These are phyloP conservation scores for Lacerta viridis DNA, from an alignment of 2,797 vertebrate genomes.

Conservation along the genomic window DNA sequence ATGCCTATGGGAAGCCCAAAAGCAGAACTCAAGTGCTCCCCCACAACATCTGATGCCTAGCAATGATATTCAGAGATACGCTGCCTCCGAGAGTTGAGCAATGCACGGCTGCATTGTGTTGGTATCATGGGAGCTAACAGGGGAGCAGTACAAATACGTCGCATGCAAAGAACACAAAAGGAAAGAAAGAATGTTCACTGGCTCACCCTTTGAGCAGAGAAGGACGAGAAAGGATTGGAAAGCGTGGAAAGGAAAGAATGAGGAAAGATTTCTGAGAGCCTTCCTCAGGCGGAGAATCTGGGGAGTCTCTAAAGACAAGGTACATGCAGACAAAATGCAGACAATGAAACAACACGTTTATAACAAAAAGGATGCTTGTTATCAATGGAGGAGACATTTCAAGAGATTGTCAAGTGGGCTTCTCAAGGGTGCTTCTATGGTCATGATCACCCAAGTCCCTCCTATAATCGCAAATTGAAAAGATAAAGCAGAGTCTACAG, in stretches of 20 bases:
- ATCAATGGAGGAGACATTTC: slow-evolving; percentile 32
- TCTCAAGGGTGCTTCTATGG: slow-evolving; percentile 30
- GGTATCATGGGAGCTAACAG: neutral
- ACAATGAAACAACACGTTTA: slow-evolving; percentile 36
- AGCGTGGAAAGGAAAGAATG: slow-evolving; percentile 91
- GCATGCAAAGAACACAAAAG: slow-evolving; percentile 47
- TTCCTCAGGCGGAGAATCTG: slow-evolving; percentile 87
- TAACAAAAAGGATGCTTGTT: slow-evolving; percentile 27
- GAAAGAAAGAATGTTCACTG: slow-evolving; percentile 66
- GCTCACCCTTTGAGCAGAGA: slow-evolving; percentile 91
- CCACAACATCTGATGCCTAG: no score
- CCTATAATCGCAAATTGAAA: slow-evolving; percentile 16
- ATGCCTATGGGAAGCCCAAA: no score
- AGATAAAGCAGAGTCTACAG: neutral
- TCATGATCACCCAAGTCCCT: slow-evolving; percentile 35
- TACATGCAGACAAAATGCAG: slow-evolving; percentile 65
- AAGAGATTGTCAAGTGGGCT: slow-evolving; percentile 27
- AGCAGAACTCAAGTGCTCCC: no score
- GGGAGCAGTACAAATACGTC: slow-evolving; percentile 28
- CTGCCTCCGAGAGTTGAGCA: no score
- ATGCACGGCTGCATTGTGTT: neutral
- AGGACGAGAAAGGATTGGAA: slow-evolving; percentile 93
- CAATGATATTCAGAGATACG: no score
- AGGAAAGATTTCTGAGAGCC: slow-evolving; percentile 92
- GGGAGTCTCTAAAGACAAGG: slow-evolving; percentile 88